Evolutionary conservation across 2,888 invertebrate genomes (phyloP).

Genomic region (Volucella inflata): DNA sequence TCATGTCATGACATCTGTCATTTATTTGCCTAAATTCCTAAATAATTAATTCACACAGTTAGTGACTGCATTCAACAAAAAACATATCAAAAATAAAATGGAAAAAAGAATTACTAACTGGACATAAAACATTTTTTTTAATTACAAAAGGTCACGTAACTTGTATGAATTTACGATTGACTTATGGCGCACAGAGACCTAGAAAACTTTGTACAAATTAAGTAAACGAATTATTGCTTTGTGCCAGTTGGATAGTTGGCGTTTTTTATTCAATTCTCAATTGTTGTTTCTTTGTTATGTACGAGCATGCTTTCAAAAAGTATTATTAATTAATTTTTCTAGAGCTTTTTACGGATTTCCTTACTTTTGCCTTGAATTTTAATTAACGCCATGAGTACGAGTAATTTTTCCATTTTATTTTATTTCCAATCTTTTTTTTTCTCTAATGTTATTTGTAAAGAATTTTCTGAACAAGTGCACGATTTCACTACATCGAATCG

Average conservation of each 20-base stretch:
- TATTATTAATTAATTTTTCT: conserved; percentile 14
- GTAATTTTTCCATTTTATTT: not conserved
- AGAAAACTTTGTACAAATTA: conserved; percentile 31
- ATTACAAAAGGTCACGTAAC: conserved; percentile 67
- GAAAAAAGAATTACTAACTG: not conserved
- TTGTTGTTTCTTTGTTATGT: conserved; percentile 5
- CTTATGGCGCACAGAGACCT: conserved; percentile 30
- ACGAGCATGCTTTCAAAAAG: not conserved
- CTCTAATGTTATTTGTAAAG: not conserved
- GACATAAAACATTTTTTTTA: conserved; percentile 51
- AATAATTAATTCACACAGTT: conserved; percentile 45
- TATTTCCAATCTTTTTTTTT: not conserved
- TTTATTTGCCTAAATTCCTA: conserved; percentile 23
- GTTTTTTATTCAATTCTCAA: conserved; percentile 5
- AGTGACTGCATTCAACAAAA: conserved; percentile 30
- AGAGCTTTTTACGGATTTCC: conserved; percentile 29
- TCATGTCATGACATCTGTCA: not conserved
- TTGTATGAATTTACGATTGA: conserved; percentile 48
- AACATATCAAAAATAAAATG: conserved; percentile 23
- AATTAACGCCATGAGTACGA: conserved; percentile 29
- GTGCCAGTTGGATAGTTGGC: not conserved
- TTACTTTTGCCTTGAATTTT: conserved; percentile 58
- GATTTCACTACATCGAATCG: conserved; percentile 8
- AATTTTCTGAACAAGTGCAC: conserved; percentile 15
- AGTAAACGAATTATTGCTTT: conserved; percentile 14